Base-by-base conservation (phyloP, 2,888 invertebrate species). In the Bellardia pandia region DNA sequence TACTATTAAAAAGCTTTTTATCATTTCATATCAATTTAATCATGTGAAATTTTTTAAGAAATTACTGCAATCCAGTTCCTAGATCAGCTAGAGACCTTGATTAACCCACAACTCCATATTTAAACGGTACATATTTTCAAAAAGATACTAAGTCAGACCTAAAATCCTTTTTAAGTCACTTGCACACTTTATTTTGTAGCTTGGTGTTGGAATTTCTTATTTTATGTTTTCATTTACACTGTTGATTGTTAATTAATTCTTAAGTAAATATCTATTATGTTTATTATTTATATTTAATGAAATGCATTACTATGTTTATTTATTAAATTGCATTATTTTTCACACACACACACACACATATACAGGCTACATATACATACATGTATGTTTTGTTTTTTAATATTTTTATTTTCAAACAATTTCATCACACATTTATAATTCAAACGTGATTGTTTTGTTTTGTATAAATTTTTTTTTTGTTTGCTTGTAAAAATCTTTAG, bases 361-460 rank as follows among this genome's bases (percentile, higher is more conserved):
- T 1, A 23, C 23, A 23, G 23, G 1, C 23, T 23, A 23, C 23
- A 23, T 23, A 23, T 23, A 23, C 23, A 23, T 23, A 23, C n/a
- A n/a, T n/a, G 45, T 11, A 45, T 11, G 11, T 56, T 23, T 56
- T 53, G 4, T 56, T 56, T 56, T 23, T 16, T 14, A 9, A 16
- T 51, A n/a, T n/a, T 6, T 13, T 51, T 23, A 23, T 23, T 56
- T 56, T 56, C 0, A 16, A 56, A 56, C 7, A 56, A 56, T 58
- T 58, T 23, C 5, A 58, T 33, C 33, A 3, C 33, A 13, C 45
- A 16, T 23, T 8, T 23, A 56, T 23, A 56, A 37, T 56, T 56
- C 9, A 56, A 56, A 56, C 56, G 56, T 56, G 56, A 23, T 58
- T 3, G n/a, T 58, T 58, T 58, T 58, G 23, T 30, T 30, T 58